Conservation (phyloP, 2,888 invertebrate species). For the Lepidonotus clava region DNA sequence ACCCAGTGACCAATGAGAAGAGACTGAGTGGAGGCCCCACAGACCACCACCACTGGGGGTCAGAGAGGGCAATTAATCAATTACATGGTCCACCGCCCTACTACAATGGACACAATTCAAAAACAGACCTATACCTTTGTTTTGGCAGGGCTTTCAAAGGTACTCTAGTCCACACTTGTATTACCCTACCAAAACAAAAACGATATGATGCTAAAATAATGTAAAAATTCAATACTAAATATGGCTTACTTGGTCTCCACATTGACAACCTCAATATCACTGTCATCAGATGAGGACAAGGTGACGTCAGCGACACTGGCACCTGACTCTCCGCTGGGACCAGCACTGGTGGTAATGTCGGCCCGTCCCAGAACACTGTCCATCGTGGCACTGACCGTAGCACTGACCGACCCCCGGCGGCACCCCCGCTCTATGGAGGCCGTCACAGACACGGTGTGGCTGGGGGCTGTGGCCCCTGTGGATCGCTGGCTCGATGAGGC, state of each 20-base stretch:
- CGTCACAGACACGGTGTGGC: slow-evolving; percentile 33
- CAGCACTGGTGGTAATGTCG: slow-evolving; percentile 21
- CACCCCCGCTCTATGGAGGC: slow-evolving; percentile 10
- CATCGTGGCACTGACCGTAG: slow-evolving; percentile 38
- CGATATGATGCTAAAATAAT: neutral
- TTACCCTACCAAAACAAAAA: neutral
- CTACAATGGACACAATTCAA: too few species aligned
- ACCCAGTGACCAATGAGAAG: too few species aligned
- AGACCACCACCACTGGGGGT: too few species aligned
- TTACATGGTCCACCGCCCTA: too few species aligned
- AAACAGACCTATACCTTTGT: too few species aligned
- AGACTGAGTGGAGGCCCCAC: too few species aligned
- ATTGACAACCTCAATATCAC: slow-evolving; percentile 59
- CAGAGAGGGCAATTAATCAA: too few species aligned
- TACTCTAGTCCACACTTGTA: too few species aligned
- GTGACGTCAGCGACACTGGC: slow-evolving; percentile 46
- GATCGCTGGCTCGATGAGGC: neutral
- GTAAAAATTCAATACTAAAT: neutral
- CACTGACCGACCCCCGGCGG: slow-evolving; percentile 1
- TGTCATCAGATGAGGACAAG: slow-evolving; percentile 56
- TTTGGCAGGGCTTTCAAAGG: too few species aligned
- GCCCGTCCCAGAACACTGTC: neutral
- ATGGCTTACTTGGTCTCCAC: slow-evolving; percentile 57
- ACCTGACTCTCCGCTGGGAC: slow-evolving; percentile 35
- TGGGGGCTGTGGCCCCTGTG: neutral